Percentiles rank a stretch among this genome's conserved stretches.
phyloP scores from a whole-genome alignment of 2,113 vertebrate genomes.

The Delphinapterus leucas region DNA sequence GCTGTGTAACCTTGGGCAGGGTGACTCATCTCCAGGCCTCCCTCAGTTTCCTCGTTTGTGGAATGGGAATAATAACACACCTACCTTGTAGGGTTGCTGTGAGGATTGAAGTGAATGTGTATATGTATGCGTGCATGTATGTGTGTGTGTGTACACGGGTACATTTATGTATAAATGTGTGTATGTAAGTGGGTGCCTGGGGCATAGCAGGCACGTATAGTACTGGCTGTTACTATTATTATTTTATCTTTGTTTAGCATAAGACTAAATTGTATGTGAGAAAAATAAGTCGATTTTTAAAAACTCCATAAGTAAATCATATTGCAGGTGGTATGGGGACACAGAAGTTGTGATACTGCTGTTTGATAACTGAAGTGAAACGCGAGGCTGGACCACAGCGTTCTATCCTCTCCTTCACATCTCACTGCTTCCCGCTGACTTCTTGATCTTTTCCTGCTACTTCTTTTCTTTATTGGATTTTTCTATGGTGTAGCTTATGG shows the following conservation, averaged over 20 bases:
- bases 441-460: not conserved
- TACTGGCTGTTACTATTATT: not conserved
- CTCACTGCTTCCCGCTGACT: not conserved
- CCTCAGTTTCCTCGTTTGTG: not conserved
- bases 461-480: not conserved
- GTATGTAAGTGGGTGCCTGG: not conserved
- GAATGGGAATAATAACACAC: not conserved
- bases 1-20: not conserved
- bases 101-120: not conserved
- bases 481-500: not conserved
- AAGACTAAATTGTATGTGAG: not conserved
- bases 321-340: not conserved
- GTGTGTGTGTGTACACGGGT: not conserved
- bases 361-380: not conserved
- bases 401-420: not conserved
- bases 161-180: too few species aligned
- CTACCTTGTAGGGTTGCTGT: not conserved
- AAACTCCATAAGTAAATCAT: not conserved
- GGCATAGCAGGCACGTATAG: not conserved
- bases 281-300: not conserved
- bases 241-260: not conserved
- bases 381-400: accelerated
- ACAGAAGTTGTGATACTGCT: not conserved
- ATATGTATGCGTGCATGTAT: not conserved
- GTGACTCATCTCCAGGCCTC: not conserved